Conservation (phyloP, 2,113 vertebrate genomes). For the Haplochromis burtoni region DNA sequence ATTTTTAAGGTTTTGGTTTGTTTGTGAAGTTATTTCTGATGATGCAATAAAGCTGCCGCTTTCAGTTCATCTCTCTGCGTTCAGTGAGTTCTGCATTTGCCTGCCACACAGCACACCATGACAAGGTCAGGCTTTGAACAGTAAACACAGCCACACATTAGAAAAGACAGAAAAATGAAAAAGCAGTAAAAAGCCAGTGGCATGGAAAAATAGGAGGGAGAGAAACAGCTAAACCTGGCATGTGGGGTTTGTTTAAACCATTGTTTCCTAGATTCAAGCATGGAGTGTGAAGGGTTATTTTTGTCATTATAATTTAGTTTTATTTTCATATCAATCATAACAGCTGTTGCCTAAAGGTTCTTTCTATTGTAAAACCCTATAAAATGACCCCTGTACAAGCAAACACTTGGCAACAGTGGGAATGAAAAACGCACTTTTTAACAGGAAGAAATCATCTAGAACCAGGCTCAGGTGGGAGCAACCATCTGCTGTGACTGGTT, state of each 20-base stretch:
- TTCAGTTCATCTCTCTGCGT: neutral
- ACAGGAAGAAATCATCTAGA: accelerated
- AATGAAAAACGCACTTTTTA: neutral
- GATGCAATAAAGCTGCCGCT: neutral
- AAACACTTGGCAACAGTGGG: neutral
- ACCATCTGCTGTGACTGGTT: too few relatives aligned
- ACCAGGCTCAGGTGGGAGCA: neutral
- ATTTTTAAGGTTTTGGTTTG: neutral
- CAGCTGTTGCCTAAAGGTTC: neutral
- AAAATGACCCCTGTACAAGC: neutral
- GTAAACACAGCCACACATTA: too few relatives aligned
- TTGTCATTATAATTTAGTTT: neutral
- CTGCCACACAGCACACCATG: too few relatives aligned
- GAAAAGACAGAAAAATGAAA: neutral
- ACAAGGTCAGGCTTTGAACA: too few relatives aligned
- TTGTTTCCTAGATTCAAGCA: too few relatives aligned
- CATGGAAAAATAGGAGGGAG: neutral
- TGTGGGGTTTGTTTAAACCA: too few relatives aligned
- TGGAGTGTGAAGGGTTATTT: too few relatives aligned
- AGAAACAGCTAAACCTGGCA: neutral
- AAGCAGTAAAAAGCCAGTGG: neutral
- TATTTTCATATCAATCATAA: neutral
- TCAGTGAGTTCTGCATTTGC: too few relatives aligned
- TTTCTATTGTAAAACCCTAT: neutral
- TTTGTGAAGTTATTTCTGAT: neutral